phyloP scores from a whole-genome alignment of 2,888 invertebrate species.

The Herminia tarsipennalis region DNA sequence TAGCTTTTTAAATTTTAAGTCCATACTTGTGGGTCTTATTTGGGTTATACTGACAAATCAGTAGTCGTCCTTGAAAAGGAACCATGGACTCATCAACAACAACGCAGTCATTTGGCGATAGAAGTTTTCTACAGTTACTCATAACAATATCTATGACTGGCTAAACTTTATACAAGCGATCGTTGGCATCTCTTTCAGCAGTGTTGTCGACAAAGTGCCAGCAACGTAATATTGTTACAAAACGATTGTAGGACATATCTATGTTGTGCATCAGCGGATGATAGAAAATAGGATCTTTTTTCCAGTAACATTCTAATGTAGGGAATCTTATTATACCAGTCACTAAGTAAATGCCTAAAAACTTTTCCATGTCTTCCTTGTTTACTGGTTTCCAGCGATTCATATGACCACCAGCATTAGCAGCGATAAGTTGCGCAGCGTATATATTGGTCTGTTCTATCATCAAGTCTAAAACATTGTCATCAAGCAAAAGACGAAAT shows the following conservation, averaged over 20 bases:
- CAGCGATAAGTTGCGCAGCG: conserved; percentile 14
- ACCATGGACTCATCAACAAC: conserved; percentile 39
- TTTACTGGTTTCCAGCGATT: conserved; percentile 16
- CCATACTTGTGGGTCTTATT: conserved; percentile 35
- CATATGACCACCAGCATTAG: conserved; percentile 13
- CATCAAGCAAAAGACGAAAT: conserved; percentile 13
- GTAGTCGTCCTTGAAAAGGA: conserved; percentile 25
- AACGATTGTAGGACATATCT: conserved; percentile 33
- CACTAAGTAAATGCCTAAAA: conserved; percentile 24
- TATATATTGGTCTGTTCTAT: conserved; percentile 19
- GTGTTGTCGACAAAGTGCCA: conserved; percentile 37
- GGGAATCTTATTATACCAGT: conserved; percentile 26
- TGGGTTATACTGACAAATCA: conserved; percentile 31
- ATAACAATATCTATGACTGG: conserved; percentile 30
- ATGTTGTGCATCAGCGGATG: conserved; percentile 30
- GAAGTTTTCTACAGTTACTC: conserved; percentile 19
- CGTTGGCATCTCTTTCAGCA: conserved; percentile 13
- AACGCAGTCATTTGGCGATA: conserved; percentile 22
- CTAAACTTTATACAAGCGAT: conserved; percentile 31
- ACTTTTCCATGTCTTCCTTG: conserved; percentile 24
- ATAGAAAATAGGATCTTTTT: conserved; percentile 24
- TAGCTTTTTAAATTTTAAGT: conserved; percentile 29
- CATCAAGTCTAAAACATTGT: conserved; percentile 20
- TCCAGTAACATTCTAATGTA: conserved; percentile 30
- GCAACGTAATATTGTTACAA: conserved; percentile 24